Evolutionary conservation across 2,113 vertebrate species (phyloP), one percentile per base, ranked within the genome.

Genomic region (Puffinus mauretanicus): DNA sequence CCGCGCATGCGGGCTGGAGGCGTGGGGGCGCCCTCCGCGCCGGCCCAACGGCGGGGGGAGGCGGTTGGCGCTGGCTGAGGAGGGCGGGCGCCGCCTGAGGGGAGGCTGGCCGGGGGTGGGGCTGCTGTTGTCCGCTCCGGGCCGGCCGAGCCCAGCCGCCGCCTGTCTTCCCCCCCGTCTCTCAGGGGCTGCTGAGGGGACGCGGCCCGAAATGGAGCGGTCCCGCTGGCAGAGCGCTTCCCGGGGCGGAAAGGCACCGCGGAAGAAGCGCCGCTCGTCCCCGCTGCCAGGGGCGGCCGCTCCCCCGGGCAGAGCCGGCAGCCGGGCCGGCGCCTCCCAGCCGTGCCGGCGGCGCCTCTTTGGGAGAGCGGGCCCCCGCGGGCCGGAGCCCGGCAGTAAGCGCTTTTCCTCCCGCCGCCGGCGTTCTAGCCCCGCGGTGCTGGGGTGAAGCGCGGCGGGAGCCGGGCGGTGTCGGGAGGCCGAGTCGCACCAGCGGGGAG

Each of bases 271-370:
- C 11, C 71, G 71, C 20, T 38, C 10, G 44, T 97, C 97, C 12
- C 97, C 97, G 9, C 14, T 97, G 19, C 97, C 97, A 1, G 77
- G 13, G 3, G 4, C 3, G 27, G 36, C 3, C 15, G 54, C 8
- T 38, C 1, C 30, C 14, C 25, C 13, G 14, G 8, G n/a, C 42
- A 15, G 26, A 9, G 14, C 4, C 32, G 69, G 21, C 10, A 16
- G 81, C 36, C 13, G 44, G 46, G 24, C 26, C 54, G 34, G 42
- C 6, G 32, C 1, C 2, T 30, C 26, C 5, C 71, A 61, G 54
- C 16, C 8, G 7, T 93, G 95, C 81, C 95, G 93, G 14, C 57
- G 93, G 17, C 62, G 88, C 4, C 85, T 96, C 7, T 96, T 95
- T 24, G 62, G 36, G 8, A 15, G 7, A 22, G 72, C 8, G 30